Conservation (phyloP, 2,888 invertebrate species). For the Lycocerus yunnanus region DNA sequence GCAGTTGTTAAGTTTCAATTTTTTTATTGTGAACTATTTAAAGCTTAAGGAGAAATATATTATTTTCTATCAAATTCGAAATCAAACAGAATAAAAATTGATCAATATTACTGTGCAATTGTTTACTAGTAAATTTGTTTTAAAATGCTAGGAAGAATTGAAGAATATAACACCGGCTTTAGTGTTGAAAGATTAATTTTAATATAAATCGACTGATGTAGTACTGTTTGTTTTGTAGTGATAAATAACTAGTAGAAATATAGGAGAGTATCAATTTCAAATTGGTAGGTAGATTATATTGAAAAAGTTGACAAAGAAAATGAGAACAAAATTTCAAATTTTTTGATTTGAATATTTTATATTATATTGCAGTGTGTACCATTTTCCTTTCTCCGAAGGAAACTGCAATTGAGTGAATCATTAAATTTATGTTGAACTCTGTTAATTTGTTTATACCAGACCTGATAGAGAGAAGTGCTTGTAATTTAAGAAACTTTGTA, state of each 20-base stretch:
- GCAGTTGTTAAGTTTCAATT: not conserved
- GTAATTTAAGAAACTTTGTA: not conserved
- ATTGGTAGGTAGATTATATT: not conserved
- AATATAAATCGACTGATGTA: not conserved
- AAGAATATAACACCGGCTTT: not conserved
- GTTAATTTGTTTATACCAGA: not conserved
- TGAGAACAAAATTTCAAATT: not conserved
- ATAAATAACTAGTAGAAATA: not conserved
- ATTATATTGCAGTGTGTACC: not conserved
- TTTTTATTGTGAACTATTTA: not conserved
- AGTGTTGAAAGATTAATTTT: not conserved
- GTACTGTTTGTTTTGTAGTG: not conserved
- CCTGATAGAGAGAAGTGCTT: not conserved
- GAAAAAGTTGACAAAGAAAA: not conserved
- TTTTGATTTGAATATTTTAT: not conserved
- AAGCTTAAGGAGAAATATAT: not conserved
- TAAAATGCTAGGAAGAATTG: not conserved
- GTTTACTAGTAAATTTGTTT: not conserved
- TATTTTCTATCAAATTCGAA: not conserved
- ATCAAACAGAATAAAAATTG: not conserved
- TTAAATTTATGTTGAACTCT: not conserved
- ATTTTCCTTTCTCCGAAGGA: not conserved
- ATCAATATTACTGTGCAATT: not conserved
- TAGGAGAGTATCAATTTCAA: not conserved
- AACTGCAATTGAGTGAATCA: not conserved